These are phyloP conservation scores for Zalophus californianus DNA, from an alignment of 2,797 vertebrate species.

Conservation along the genomic window DNA sequence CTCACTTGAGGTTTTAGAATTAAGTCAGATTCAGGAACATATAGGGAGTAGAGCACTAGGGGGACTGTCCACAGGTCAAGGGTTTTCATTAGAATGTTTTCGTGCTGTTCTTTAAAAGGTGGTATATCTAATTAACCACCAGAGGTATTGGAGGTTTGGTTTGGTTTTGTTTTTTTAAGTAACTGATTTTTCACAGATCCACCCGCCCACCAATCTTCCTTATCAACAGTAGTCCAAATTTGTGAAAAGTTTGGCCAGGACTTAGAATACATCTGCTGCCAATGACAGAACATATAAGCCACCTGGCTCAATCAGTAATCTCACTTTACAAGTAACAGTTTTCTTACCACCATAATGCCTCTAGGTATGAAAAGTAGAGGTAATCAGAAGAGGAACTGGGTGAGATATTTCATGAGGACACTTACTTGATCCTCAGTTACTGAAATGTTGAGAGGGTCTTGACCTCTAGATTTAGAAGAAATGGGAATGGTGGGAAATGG, in stretches of 20 bases:
- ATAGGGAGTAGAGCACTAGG: background rate
- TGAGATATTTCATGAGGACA: background rate
- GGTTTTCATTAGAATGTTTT: conserved; percentile 11
- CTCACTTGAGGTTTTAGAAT: conserved; percentile 15
- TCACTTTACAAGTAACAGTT: background rate
- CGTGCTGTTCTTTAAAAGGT: background rate
- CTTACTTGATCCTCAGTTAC: conserved; percentile 3
- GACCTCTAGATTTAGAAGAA: conserved; percentile 20
- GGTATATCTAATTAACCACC: background rate
- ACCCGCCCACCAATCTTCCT: background rate
- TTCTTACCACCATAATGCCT: background rate
- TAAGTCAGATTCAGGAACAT: background rate
- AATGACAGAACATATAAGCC: background rate
- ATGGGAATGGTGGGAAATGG: conserved; percentile 1
- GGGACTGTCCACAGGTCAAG: background rate
- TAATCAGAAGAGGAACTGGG: background rate
- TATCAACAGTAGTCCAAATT: background rate
- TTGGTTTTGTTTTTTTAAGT: background rate
- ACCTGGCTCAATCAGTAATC: background rate
- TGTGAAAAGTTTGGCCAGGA: conserved; percentile 1
- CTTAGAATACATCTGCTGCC: background rate
- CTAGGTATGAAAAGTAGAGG: background rate
- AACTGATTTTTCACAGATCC: conserved; percentile 32
- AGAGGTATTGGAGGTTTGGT: background rate
- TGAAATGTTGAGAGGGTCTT: background rate